Percentiles rank a stretch among this genome's conserved stretches.
Evolutionary conservation across 1,140 invertebrate genomes (phyloP).

Genomic region (Calliopsis andreniformis): DNA sequence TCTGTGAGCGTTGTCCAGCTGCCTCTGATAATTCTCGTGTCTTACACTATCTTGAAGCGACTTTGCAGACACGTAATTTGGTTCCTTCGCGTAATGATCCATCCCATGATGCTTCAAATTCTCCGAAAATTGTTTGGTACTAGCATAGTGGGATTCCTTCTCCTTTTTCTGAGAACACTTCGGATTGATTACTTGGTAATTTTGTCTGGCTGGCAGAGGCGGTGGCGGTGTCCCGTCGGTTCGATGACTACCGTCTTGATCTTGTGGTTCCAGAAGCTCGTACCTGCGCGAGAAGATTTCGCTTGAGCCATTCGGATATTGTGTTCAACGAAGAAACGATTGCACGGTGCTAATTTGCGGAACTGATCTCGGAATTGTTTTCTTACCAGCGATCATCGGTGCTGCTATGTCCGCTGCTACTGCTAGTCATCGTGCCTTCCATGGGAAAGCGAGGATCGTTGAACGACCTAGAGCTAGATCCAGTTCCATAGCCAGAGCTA

Average conservation of each 20-base stretch:
- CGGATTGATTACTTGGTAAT: slow-evolving; percentile 66
- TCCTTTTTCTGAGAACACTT: slow-evolving; percentile 72
- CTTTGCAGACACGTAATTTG: slow-evolving; percentile 75
- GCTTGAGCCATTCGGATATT: not conserved
- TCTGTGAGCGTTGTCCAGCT: slow-evolving; percentile 70
- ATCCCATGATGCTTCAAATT: slow-evolving; percentile 70
- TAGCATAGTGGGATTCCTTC: slow-evolving; percentile 73
- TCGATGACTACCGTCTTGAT: slow-evolving; percentile 70
- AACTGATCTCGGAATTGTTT: slow-evolving; percentile 1
- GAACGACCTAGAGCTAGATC: slow-evolving; percentile 88
- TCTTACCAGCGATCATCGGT: slow-evolving; percentile 85
- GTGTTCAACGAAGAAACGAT: not conserved
- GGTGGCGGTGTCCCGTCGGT: slow-evolving; percentile 80
- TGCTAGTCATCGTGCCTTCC: slow-evolving; percentile 84
- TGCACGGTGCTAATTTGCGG: not conserved
- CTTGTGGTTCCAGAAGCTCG: slow-evolving; percentile 81
- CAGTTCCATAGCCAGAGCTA: slow-evolving; percentile 92
- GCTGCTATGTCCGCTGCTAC: slow-evolving; percentile 85
- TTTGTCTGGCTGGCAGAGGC: slow-evolving; percentile 81
- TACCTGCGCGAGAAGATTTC: slow-evolving; percentile 73
- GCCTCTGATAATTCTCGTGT: slow-evolving; percentile 75
- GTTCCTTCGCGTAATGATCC: slow-evolving; percentile 74
- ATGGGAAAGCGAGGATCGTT: slow-evolving; percentile 82
- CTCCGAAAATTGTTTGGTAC: slow-evolving; percentile 66
- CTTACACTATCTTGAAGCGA: slow-evolving; percentile 72